Evolutionary conservation across 2,113 vertebrate genomes (phyloP).

Genomic region (Malurus melanocephalus): DNA sequence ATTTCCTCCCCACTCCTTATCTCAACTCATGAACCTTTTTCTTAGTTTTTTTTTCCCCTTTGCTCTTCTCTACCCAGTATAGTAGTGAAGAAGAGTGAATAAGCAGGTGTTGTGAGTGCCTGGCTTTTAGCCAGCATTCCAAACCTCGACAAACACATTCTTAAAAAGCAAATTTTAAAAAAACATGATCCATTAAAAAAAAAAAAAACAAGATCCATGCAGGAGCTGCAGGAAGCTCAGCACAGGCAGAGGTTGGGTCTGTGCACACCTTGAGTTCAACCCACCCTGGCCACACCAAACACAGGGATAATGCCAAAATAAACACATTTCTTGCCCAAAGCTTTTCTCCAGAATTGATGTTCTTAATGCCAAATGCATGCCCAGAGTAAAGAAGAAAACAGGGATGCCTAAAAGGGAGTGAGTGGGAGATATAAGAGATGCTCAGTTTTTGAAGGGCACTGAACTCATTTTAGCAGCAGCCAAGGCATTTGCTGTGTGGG

Average conservation of each 20-base stretch:
- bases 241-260: neutral
- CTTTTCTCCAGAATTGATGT: neutral
- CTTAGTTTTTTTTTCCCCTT: too few relatives aligned
- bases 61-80: too few relatives aligned
- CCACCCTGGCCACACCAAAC: neutral
- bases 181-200: too few relatives aligned
- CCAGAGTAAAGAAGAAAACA: constrained; percentile 2
- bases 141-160: too few relatives aligned
- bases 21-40: too few relatives aligned
- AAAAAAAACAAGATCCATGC: rapidly evolving
- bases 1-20: too few relatives aligned
- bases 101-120: too few relatives aligned
- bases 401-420: neutral
- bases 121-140: too few relatives aligned
- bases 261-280: neutral
- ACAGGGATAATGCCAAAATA: neutral
- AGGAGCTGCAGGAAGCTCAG: neutral
- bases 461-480: constrained; percentile 53
- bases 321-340: neutral
- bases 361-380: neutral
- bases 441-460: constrained; percentile 46
- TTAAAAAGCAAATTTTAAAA: too few relatives aligned
- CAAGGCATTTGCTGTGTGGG: constrained; percentile 46
- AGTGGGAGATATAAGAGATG: constrained; percentile 17
- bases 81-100: too few relatives aligned